Base-by-base conservation (phyloP, 1,140 invertebrate genomes). In the Ceratina japonica region DNA sequence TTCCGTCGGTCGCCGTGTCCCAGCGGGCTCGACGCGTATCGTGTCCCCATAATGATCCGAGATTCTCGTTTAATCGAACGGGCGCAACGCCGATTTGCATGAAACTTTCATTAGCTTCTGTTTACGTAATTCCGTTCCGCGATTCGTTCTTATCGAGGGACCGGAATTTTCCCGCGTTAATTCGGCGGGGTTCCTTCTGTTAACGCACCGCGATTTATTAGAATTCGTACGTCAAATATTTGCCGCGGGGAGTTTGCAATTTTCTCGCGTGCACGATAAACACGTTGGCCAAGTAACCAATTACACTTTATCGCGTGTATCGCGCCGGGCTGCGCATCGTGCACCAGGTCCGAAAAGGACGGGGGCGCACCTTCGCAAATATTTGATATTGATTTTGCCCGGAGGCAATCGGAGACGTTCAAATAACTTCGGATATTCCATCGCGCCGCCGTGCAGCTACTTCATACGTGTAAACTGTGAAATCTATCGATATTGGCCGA, bases 381-480 rank as follows among this genome's bases (percentile, higher is more conserved):
- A 66, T 75, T 75, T 75, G 63, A 75, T 75, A 75, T 75, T 75
- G 63, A 75, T 75, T 66, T 52, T 66, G 51, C 31, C n/a, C 16
- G 31, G 5, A 24, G 51, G 62, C 52, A 75, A 65, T 20, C 52
- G 15, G 52, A 75, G 51, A 66, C 52, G 62, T 75, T 75, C 62
- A 75, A 75, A 66, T 75, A 75, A 66, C 51, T 75, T 66, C 16
- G 73, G 63, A 75, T 66, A 75, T 75, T 75, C 16, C 66, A 37
- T 37, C 22, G 66, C 5, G 18, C 18, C 24, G 2, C 18, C 12
- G 24, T 27, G 18, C 15, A 18, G 52, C 20, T 56, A 56, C 51
- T 27, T 56, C 10, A 54, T 75, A 65, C 72, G 72, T 31, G 61
- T 22, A 62, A 75, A 65, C 61, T 64, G 51, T 44, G n/a, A 75